Percentiles rank a stretch among this genome's conserved stretches.
These are phyloP conservation scores for Oryzias dopingdopingensis DNA, from an alignment of 2,797 vertebrate genomes.

Conservation along the genomic window DNA sequence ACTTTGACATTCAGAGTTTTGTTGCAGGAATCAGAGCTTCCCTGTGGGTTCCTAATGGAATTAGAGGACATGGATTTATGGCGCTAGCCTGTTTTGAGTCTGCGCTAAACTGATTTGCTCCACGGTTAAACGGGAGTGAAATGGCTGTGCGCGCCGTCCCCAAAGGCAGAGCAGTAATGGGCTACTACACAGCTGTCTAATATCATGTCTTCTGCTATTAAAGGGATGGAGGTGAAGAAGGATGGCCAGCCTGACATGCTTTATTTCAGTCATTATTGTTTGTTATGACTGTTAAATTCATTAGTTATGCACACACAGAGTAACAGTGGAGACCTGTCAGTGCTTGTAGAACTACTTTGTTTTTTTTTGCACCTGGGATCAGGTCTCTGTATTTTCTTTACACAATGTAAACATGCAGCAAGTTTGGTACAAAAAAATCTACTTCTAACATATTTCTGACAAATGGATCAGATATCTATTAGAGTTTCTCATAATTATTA, in stretches of 20 bases:
- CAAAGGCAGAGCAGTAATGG: slow-evolving; percentile 30
- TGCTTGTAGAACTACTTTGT: too few relatives aligned
- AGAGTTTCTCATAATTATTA: too few relatives aligned
- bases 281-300: slow-evolving; percentile 16
- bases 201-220: slow-evolving; percentile 25
- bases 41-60: slow-evolving; percentile 42
- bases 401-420: too few relatives aligned
- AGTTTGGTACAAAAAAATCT: too few relatives aligned
- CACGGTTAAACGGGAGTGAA: slow-evolving; percentile 46
- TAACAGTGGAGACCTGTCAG: too few relatives aligned
- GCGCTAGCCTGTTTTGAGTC: slow-evolving; percentile 39
- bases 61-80: slow-evolving; percentile 47
- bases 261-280: slow-evolving; percentile 23
- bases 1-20: slow-evolving; percentile 10
- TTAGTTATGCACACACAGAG: slow-evolving; percentile 3
- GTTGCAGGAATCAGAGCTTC: slow-evolving; percentile 17
- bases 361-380: too few relatives aligned
- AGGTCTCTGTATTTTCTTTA: too few relatives aligned
- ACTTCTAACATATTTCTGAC: too few relatives aligned
- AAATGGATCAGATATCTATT: too few relatives aligned
- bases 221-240: slow-evolving; percentile 30
- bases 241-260: slow-evolving; percentile 29
- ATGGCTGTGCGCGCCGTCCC: slow-evolving; percentile 32
- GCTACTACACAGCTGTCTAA: slow-evolving; percentile 28
- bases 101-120: slow-evolving; percentile 49